phyloP scores from a whole-genome alignment of 2,797 vertebrate genomes.

The Tauraco hartlaubi region DNA sequence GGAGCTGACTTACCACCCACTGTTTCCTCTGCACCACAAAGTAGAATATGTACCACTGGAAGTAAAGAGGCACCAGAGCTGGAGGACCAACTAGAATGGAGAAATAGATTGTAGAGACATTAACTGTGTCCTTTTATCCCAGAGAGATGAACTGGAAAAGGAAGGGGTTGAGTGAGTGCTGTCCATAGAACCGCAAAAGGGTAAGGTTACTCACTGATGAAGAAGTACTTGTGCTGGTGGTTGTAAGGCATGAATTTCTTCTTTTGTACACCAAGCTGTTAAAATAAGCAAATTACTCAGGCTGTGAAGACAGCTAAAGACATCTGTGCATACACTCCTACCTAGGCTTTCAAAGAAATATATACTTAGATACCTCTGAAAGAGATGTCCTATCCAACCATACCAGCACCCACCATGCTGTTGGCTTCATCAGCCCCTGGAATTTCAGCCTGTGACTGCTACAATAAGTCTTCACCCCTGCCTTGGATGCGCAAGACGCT shows the following conservation, averaged over 20 bases:
- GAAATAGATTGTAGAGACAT: background rate
- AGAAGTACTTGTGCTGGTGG: slow-evolving; percentile 89
- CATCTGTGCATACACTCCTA: background rate
- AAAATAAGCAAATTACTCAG: background rate
- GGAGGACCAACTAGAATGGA: slow-evolving; percentile 81
- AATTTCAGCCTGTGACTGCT: background rate
- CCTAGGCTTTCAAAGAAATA: background rate
- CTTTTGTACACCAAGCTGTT: slow-evolving; percentile 85
- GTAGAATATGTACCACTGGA: slow-evolving; percentile 88
- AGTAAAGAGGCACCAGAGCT: slow-evolving; percentile 83
- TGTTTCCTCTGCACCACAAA: slow-evolving; percentile 81
- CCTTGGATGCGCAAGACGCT: background rate
- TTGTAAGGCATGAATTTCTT: slow-evolving; percentile 88
- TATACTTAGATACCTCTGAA: background rate
- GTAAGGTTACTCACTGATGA: slow-evolving; percentile 82
- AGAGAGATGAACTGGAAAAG: background rate
- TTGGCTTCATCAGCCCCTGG: background rate
- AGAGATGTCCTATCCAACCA: background rate
- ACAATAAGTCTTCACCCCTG: background rate
- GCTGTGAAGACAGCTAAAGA: background rate
- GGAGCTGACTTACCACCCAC: slow-evolving; percentile 81
- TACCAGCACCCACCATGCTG: background rate
- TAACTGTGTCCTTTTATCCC: background rate
- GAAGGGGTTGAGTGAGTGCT: background rate
- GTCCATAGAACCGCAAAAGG: background rate